Conservation (phyloP, 2,797 vertebrate genomes). For the Chrysocyon brachyurus region DNA sequence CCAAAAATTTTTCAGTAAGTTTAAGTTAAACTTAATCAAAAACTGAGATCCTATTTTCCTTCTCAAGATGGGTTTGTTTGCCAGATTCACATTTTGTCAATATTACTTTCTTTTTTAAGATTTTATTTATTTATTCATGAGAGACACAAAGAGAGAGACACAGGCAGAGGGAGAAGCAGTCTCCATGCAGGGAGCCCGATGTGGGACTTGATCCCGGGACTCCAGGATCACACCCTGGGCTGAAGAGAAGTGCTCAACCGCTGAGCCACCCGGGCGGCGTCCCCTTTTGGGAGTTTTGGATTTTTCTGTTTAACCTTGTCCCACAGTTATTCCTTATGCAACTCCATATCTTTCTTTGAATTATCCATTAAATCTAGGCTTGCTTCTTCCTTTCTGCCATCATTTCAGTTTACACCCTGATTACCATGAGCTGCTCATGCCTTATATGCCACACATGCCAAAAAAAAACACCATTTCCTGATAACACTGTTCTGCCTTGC, state of each 20-base stretch:
- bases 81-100: not conserved
- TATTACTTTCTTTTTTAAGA: not conserved
- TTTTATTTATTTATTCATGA: no score
- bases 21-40: not conserved
- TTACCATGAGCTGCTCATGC: not conserved
- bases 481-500: not conserved
- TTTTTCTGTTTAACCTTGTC: not conserved
- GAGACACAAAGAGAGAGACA: no score
- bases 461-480: not conserved
- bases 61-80: not conserved
- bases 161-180: no score
- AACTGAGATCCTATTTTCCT: not conserved
- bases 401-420: not conserved
- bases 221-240: no score
- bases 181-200: no score
- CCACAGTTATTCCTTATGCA: not conserved
- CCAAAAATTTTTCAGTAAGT: not conserved
- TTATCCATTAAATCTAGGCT: not conserved
- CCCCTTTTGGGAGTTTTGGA: not conserved
- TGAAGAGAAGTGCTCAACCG: no score
- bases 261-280: no score
- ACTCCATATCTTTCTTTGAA: not conserved
- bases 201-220: no score
- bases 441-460: rapidly evolving
- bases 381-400: not conserved